Base-by-base conservation (phyloP, 1,140 invertebrate genomes). In the Bombus breviceps region DNA sequence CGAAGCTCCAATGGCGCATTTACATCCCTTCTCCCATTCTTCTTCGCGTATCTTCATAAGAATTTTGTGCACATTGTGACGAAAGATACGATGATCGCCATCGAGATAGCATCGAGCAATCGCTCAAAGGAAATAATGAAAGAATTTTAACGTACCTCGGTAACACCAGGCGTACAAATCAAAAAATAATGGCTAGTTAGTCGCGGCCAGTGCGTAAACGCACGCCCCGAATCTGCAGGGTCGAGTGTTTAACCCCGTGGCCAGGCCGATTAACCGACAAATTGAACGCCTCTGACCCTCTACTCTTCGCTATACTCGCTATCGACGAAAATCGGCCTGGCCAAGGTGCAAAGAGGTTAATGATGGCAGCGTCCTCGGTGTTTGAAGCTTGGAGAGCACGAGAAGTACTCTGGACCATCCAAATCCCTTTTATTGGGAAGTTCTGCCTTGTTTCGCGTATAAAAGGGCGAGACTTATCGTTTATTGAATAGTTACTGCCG, bases 1-100 rank as follows among this genome's bases (percentile, higher is more conserved):
- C 89, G 91, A 92, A 92, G 82, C 89, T 89, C 87, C 89, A 91
- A 89, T 89, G 75, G 85, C 68, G 62, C 66, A 6, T 81, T 37
- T 25, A 6, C 59, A 12, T 3, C 32, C 22, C 37, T 34, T 43
- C 34, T 25, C 3, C 9, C 10, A 22, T 10, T 8, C 13, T 18
- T 13, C 25, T 13, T 32, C 3, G 1, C 4, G 22, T 62, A 43
- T 74, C 5, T 53, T 22, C 5, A 0, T 53, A 6, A 18, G 47
- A 53, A 53, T 5, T 22, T 5, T 2, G 18, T 53, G 6, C 18
- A 53, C 0, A 22, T 0, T 53, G 18, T 22, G 47, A 22, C 18
- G 47, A 53, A 53, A 53, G 6, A 22, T 86, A 68, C 59, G 80
- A 75, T 39, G 37, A 57, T 75, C 69, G 32, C n/a, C 68, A 75